Evolutionary conservation across 2,113 vertebrate species (phyloP).

Genomic region (Herpetotheres cachinnans): DNA sequence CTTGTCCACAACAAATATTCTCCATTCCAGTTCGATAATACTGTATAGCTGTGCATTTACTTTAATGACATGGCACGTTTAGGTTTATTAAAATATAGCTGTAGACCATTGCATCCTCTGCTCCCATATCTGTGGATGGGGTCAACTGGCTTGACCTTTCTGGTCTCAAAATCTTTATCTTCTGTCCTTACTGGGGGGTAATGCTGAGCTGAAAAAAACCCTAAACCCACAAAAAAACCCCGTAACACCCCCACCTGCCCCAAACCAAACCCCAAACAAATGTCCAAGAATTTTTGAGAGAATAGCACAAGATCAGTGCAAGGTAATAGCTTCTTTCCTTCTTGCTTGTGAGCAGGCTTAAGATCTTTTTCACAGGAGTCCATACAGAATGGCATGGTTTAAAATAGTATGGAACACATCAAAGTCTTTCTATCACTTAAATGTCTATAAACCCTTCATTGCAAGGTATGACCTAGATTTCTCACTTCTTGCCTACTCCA

Average conservation of each 20-base stretch:
- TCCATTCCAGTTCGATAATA: neutral
- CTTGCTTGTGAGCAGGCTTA: neutral
- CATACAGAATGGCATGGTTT: neutral
- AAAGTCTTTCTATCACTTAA: neutral
- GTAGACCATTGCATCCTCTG: neutral
- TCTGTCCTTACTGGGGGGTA: neutral
- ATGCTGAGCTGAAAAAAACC: neutral
- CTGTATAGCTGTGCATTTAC: neutral
- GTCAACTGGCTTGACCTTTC: neutral
- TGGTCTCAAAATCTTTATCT: neutral
- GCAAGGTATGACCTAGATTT: neutral
- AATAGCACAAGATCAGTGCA: neutral
- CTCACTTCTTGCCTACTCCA: neutral
- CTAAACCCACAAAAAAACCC: neutral
- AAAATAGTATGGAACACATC: neutral
- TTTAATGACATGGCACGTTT: neutral
- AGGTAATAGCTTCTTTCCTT: neutral
- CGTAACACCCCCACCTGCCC: accelerated
- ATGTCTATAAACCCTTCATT: neutral
- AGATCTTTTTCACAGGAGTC: neutral
- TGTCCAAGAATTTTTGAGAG: neutral
- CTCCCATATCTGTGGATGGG: neutral
- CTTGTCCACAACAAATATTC: neutral
- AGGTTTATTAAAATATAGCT: neutral
- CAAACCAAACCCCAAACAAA: neutral